A percentile compares a stretch with the other conserved stretches of the same genome.
These are phyloP conservation scores for Salpingus planirostris DNA, from an alignment of 2,888 invertebrate species.

Conservation along the genomic window DNA sequence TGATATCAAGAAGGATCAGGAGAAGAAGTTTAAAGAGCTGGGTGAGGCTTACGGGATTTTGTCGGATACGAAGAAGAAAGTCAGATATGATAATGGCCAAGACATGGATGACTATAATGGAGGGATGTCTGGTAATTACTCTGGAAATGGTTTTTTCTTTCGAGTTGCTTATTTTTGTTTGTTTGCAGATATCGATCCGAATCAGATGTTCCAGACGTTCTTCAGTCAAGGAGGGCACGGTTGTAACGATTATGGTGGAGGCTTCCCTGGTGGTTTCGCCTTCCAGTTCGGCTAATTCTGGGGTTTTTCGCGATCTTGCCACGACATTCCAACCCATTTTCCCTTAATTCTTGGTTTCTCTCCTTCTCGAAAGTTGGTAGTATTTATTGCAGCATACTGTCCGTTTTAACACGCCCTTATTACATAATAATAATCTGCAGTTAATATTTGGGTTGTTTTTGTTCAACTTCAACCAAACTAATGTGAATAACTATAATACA, in stretches of 20 bases:
- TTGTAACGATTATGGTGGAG: constrained; percentile 43
- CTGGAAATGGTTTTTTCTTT: constrained; percentile 2
- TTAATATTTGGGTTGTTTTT: no score
- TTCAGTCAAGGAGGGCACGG: constrained; percentile 53
- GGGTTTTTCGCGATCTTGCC: no score
- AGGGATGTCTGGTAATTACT: constrained; percentile 42
- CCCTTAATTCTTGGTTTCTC: neutral
- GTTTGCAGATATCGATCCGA: constrained; percentile 67
- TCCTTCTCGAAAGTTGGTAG: no score
- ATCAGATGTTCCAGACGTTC: constrained; percentile 78
- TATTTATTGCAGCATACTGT: constrained; percentile 6
- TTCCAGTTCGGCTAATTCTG: constrained; percentile 68
- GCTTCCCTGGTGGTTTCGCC: constrained; percentile 54
- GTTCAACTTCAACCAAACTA: no score
- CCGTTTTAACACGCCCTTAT: no score
- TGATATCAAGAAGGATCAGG: constrained; percentile 79
- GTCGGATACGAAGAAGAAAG: constrained; percentile 83
- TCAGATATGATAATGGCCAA: constrained; percentile 84
- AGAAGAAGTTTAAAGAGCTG: constrained; percentile 89
- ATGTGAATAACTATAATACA: no score
- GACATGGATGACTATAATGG: constrained; percentile 70
- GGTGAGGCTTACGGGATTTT: constrained; percentile 93
- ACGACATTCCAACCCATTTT: no score
- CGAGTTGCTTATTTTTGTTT: constrained; percentile 14
- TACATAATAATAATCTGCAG: no score